These are phyloP conservation scores for Choreutis nemorana DNA, from an alignment of 2,888 invertebrate species.

Conservation along the genomic window DNA sequence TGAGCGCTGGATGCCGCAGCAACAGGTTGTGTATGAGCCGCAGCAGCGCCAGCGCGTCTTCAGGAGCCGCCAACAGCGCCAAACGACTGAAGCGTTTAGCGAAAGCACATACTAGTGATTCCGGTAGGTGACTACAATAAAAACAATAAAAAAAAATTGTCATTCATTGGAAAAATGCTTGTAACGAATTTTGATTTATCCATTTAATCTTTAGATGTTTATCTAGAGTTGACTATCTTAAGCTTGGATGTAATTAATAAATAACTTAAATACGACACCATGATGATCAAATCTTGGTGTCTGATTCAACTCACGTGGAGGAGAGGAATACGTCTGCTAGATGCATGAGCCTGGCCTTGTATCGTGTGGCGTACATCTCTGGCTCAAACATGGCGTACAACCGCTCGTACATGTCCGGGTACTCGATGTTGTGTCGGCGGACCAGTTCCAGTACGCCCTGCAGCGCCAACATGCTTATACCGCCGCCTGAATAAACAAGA, in stretches of 20 bases:
- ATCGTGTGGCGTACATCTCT: conserved; percentile 89
- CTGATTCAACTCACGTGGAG: conserved; percentile 75
- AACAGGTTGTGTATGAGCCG: conserved; percentile 87
- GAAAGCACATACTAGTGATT: conserved; percentile 91
- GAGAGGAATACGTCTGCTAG: conserved; percentile 90
- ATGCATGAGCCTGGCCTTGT: conserved; percentile 87
- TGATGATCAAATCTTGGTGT: not conserved
- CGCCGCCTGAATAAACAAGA: conserved; percentile 71
- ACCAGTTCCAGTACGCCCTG: conserved; percentile 93
- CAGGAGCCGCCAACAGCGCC: conserved; percentile 82
- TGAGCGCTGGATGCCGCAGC: conserved; percentile 83
- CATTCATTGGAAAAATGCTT: too few relatives aligned
- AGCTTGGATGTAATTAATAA: too few relatives aligned
- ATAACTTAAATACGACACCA: not conserved
- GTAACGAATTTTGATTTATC: not conserved
- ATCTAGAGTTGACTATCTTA: too few relatives aligned
- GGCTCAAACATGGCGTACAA: conserved; percentile 95
- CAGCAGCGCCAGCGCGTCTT: conserved; percentile 78
- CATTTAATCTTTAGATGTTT: not conserved
- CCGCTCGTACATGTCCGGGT: conserved; percentile 93
- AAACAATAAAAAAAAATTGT: too few relatives aligned
- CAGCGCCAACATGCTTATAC: conserved; percentile 86
- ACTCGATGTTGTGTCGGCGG: conserved; percentile 91
- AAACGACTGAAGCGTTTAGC: conserved; percentile 88
- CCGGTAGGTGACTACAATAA: conserved; percentile 81